Conservation (phyloP, 2,797 vertebrate species). For the Labeo calbasu region DNA sequence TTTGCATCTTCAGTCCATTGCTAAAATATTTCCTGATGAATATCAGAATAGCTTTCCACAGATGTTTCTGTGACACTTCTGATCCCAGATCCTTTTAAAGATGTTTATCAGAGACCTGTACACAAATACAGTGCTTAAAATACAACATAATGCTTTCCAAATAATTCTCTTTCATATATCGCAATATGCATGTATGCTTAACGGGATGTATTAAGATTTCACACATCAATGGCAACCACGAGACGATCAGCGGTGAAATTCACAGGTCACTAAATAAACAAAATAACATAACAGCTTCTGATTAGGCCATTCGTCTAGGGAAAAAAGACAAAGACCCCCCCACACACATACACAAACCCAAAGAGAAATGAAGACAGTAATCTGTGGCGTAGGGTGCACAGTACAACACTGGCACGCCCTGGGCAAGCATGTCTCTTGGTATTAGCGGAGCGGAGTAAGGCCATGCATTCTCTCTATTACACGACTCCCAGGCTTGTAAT, state of each 20-base stretch:
- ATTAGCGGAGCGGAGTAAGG: constrained; percentile 44
- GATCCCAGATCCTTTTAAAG: not conserved
- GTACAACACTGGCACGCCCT: constrained; percentile 36
- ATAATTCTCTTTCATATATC: not conserved
- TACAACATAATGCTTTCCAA: not conserved
- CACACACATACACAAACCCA: not conserved
- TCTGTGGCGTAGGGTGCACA: constrained; percentile 29
- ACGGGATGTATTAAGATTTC: not conserved
- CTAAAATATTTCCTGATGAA: not conserved
- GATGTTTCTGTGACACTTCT: constrained; percentile 2
- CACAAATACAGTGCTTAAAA: not conserved
- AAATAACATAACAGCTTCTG: constrained; percentile 15
- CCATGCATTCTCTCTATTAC: constrained; percentile 37
- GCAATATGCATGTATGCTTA: not conserved
- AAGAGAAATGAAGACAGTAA: constrained; percentile 13
- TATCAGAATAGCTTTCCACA: constrained; percentile 3
- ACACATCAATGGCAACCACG: not conserved
- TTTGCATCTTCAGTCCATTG: not conserved
- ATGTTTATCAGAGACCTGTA: not conserved
- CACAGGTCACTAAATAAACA: constrained; percentile 16
- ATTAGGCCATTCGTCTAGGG: not conserved
- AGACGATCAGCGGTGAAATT: not conserved
- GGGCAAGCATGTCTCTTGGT: constrained; percentile 52
- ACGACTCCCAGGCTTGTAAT: constrained; percentile 50
- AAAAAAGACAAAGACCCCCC: constrained; percentile 14